Conservation (phyloP, 2,113 vertebrate genomes). For the Corythoichthys intestinalis region DNA sequence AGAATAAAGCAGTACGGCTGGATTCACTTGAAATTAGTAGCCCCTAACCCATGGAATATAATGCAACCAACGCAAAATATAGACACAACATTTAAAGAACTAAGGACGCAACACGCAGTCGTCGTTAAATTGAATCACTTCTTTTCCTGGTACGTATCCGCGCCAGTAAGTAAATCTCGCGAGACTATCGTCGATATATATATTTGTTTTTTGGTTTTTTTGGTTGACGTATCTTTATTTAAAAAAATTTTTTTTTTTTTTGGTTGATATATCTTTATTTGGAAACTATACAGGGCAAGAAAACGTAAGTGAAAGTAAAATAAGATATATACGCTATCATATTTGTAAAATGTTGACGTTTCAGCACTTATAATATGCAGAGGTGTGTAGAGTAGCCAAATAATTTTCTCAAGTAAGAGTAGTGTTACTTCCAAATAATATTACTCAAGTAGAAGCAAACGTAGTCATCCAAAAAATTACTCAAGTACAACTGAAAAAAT, state of each 20-base stretch:
- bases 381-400: too few species aligned
- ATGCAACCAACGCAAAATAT: neutral
- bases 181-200: constrained; percentile 29
- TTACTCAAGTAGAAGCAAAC: too few species aligned
- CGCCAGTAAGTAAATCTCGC: constrained; percentile 34
- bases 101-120: too few species aligned
- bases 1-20: too few species aligned
- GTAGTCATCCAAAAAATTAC: too few species aligned
- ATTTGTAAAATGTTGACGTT: too few species aligned
- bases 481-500: too few species aligned
- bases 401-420: too few species aligned
- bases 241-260: neutral
- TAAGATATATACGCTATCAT: too few species aligned
- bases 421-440: too few species aligned
- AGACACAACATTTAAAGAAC: neutral
- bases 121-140: neutral
- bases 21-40: neutral
- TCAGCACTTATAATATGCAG: too few species aligned
- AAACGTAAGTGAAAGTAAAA: neutral
- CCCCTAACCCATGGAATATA: neutral
- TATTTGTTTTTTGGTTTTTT: neutral
- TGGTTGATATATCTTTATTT: neutral
- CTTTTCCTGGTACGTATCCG: constrained; percentile 22
- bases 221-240: neutral
- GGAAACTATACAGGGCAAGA: neutral